These are phyloP conservation scores for Drosophila peninsularis DNA, from an alignment of 2,888 invertebrate genomes.

Conservation along the genomic window DNA sequence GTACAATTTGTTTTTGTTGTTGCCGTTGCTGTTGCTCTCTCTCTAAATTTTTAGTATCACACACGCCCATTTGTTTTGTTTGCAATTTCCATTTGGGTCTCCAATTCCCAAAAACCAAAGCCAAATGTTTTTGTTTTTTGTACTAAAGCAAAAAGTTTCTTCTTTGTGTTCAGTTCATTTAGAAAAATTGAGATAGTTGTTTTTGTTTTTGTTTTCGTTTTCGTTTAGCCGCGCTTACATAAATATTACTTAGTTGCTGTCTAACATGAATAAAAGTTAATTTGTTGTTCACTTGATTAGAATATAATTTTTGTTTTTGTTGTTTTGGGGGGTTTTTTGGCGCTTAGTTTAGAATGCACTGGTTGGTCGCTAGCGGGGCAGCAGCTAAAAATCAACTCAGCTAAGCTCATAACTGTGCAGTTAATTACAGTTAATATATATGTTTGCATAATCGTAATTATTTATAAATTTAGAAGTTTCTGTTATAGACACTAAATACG, in stretches of 20 bases:
- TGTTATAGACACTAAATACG: constrained; percentile 36
- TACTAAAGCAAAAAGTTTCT: constrained; percentile 59
- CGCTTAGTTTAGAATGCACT: constrained; percentile 45
- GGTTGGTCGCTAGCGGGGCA: constrained; percentile 44
- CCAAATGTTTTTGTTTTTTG: constrained; percentile 43
- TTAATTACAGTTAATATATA: constrained; percentile 50
- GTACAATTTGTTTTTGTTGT: constrained; percentile 35
- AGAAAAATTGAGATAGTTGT: constrained; percentile 51
- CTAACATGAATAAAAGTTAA: constrained; percentile 55
- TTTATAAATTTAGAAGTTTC: constrained; percentile 2
- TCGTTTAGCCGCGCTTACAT: constrained; percentile 39
- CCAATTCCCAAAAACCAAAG: constrained; percentile 16
- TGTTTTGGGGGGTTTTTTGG: constrained; percentile 1
- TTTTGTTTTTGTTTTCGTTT: constrained; percentile 7
- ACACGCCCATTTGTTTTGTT: constrained; percentile 64
- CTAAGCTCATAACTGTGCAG: constrained; percentile 68
- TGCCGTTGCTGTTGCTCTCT: constrained; percentile 60
- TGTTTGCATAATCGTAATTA: background rate
- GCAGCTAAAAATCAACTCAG: constrained; percentile 50
- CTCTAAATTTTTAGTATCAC: constrained; percentile 79
- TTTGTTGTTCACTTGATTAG: constrained; percentile 3
- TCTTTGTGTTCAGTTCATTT: constrained; percentile 57
- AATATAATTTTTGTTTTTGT: background rate
- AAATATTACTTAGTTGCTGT: constrained; percentile 36
- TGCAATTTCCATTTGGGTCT: constrained; percentile 23